These are phyloP conservation scores for Leucoraja ocellata DNA, from an alignment of 2,797 vertebrate genomes.

Conservation along the genomic window DNA sequence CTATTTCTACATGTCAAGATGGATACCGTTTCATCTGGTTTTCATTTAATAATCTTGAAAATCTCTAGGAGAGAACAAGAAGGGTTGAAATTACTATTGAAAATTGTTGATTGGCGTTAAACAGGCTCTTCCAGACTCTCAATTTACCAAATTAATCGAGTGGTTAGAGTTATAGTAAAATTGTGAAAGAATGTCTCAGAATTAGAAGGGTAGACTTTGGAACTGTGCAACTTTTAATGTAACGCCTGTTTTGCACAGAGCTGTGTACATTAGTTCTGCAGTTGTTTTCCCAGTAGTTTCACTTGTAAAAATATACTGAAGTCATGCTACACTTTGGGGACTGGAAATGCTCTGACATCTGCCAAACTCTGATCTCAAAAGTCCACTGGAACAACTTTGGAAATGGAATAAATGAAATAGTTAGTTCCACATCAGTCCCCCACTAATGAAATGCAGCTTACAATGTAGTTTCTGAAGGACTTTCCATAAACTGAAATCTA, in stretches of 20 bases:
- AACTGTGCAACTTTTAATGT: slow-evolving; percentile 2
- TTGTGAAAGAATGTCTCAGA: slow-evolving; percentile 16
- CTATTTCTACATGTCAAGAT: not conserved
- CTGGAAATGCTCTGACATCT: not conserved
- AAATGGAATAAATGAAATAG: slow-evolving; percentile 31
- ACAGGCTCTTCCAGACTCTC: not conserved
- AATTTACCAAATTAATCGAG: not conserved
- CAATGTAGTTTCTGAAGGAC: not conserved
- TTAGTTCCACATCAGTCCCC: not conserved
- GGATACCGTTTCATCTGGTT: not conserved
- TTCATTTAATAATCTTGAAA: not conserved
- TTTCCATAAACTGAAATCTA: not conserved
- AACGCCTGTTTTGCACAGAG: slow-evolving; percentile 13
- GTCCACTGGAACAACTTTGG: slow-evolving; percentile 26
- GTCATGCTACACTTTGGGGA: not conserved
- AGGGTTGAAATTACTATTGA: not conserved
- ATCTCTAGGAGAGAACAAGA: not conserved
- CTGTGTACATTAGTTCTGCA: not conserved
- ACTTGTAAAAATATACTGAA: slow-evolving; percentile 19
- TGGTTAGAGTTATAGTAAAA: not conserved
- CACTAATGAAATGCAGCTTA: slow-evolving; percentile 8
- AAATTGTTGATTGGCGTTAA: not conserved
- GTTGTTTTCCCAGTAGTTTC: slow-evolving; percentile 10
- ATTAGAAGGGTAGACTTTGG: slow-evolving; percentile 4
- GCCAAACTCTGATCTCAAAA: slow-evolving; percentile 3